These are phyloP conservation scores for Polyploca ridens DNA, from an alignment of 2,888 invertebrate species.

Conservation along the genomic window DNA sequence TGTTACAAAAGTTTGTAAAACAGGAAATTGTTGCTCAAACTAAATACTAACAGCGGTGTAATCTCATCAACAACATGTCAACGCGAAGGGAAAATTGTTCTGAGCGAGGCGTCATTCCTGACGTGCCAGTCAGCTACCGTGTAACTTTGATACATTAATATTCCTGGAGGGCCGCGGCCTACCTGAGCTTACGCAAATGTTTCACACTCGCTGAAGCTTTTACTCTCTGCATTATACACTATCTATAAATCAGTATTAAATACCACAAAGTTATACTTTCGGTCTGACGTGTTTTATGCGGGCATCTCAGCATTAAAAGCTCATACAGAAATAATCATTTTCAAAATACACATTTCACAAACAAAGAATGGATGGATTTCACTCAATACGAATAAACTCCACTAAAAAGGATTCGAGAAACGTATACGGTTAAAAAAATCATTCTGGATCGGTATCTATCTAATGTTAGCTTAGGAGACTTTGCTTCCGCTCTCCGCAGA, in stretches of 20 bases:
- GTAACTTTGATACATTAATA: constrained; percentile 50
- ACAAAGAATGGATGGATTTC: not conserved
- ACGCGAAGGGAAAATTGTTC: constrained; percentile 44
- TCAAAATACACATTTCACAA: not conserved
- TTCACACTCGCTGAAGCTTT: constrained; percentile 14
- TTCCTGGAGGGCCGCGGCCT: constrained; percentile 30
- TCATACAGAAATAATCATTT: not conserved
- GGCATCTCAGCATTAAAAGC: too few species aligned
- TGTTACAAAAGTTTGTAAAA: constrained; percentile 18
- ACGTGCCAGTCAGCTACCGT: constrained; percentile 29
- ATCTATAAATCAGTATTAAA: not conserved
- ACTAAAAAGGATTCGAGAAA: constrained; percentile 12
- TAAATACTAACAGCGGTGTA: constrained; percentile 32
- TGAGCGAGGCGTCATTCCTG: constrained; percentile 33
- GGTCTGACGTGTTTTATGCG: too few species aligned
- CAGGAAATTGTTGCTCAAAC: constrained; percentile 31
- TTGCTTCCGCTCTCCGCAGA: constrained; percentile 18
- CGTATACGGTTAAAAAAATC: constrained; percentile 19
- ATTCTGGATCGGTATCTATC: constrained; percentile 22
- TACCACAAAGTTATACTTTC: not conserved
- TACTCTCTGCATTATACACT: not conserved
- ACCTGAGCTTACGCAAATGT: constrained; percentile 26
- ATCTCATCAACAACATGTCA: constrained; percentile 40
- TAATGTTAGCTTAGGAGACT: constrained; percentile 21
- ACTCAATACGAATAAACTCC: not conserved